Conservation (phyloP, 1,140 invertebrate species). For the Danaus plexippus region DNA sequence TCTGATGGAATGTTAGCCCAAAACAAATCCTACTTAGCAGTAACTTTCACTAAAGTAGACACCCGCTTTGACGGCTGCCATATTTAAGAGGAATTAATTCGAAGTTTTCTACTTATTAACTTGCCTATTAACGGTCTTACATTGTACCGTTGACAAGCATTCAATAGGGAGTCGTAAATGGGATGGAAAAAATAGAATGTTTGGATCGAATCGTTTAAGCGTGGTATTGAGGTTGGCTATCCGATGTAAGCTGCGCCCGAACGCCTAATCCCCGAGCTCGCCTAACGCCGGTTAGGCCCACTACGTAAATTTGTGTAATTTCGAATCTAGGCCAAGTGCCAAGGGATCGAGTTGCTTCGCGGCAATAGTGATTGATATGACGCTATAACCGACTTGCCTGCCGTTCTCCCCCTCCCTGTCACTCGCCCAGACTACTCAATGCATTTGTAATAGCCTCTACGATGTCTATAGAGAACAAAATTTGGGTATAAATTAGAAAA, state of each 20-base stretch:
- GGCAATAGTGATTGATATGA: slow-evolving; percentile 70
- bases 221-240: slow-evolving; percentile 52
- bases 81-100: slow-evolving; percentile 61
- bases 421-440: slow-evolving; percentile 37
- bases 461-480: slow-evolving; percentile 4
- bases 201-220: slow-evolving; percentile 43
- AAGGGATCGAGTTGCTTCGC: slow-evolving; percentile 58
- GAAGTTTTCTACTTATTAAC: slow-evolving; percentile 67
- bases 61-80: slow-evolving; percentile 60
- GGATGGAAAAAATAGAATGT: slow-evolving; percentile 28
- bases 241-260: slow-evolving; percentile 53
- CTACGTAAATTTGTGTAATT: slow-evolving; percentile 70
- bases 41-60: slow-evolving; percentile 65
- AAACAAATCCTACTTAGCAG: slow-evolving; percentile 65
- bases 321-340: slow-evolving; percentile 68
- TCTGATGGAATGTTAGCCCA: slow-evolving; percentile 43
- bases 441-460: slow-evolving; percentile 45
- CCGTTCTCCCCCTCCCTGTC: slow-evolving; percentile 36
- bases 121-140: slow-evolving; percentile 56
- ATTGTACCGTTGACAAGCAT: slow-evolving; percentile 31
- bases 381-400: slow-evolving; percentile 46
- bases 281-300: slow-evolving; percentile 54
- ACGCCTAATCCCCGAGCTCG: slow-evolving; percentile 53
- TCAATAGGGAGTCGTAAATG: slow-evolving; percentile 29
- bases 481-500: no score